A percentile compares a stretch with the other conserved stretches of the same genome.
Evolutionary conservation across 1,140 invertebrate genomes (phyloP).

Genomic region (Heterodera carotae): DNA sequence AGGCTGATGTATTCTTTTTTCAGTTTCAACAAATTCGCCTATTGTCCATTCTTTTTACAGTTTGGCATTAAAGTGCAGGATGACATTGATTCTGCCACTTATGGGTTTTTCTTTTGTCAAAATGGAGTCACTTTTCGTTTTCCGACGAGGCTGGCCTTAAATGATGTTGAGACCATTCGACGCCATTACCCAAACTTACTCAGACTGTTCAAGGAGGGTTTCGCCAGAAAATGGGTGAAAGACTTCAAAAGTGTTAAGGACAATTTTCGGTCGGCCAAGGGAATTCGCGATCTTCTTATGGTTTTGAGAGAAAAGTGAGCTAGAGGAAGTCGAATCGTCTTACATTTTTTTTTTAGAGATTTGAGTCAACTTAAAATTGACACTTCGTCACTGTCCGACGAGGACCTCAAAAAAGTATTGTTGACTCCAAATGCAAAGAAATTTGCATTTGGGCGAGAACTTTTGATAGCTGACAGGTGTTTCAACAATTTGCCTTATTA

Average conservation of each 20-base stretch:
- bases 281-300: background rate
- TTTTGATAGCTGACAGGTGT: constrained; percentile 42
- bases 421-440: constrained; percentile 34
- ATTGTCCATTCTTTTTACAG: constrained; percentile 8
- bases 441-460: constrained; percentile 33
- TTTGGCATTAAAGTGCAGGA: constrained; percentile 18
- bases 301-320: constrained; percentile 21
- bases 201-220: constrained; percentile 18
- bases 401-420: constrained; percentile 31
- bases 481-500: background rate
- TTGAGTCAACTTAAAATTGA: constrained; percentile 3
- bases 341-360: background rate
- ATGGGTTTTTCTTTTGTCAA: constrained; percentile 5
- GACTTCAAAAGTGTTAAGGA: constrained; percentile 13
- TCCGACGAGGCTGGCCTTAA: constrained; percentile 15
- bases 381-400: constrained; percentile 26
- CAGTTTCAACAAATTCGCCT: background rate
- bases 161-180: constrained; percentile 19
- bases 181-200: constrained; percentile 33
- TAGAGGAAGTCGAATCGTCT: background rate
- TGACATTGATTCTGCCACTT: constrained; percentile 28
- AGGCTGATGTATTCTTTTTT: constrained; percentile 6
- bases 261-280: background rate
- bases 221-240: constrained; percentile 15
- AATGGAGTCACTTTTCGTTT: constrained; percentile 20